Percentiles rank a stretch among this genome's conserved stretches.
phyloP scores from a whole-genome alignment of 2,113 vertebrate genomes.

The Megaleporinus macrocephalus region DNA sequence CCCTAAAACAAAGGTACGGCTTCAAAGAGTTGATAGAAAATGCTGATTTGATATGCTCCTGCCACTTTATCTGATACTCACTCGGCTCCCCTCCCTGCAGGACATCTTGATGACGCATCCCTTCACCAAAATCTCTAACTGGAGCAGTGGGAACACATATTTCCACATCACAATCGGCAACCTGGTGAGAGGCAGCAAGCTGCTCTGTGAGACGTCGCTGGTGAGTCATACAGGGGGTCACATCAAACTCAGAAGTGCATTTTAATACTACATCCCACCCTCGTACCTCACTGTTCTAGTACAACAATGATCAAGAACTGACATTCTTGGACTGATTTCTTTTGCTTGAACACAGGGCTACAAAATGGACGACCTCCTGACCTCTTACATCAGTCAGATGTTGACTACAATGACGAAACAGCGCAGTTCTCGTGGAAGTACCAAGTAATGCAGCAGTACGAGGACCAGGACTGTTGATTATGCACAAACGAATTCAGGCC shows the following conservation, averaged over 20 bases:
- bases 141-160: slow-evolving; percentile 97
- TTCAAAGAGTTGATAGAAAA: not conserved
- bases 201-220: slow-evolving; percentile 94
- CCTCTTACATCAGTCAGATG: slow-evolving; percentile 99
- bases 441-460: slow-evolving; percentile 78
- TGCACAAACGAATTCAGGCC: not conserved
- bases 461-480: not conserved
- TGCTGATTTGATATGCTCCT: not conserved
- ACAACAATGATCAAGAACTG: not conserved
- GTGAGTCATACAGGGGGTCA: slow-evolving; percentile 71
- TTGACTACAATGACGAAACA: slow-evolving; percentile 94
- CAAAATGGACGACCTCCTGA: slow-evolving; percentile 98
- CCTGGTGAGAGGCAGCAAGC: slow-evolving; percentile 92
- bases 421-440: slow-evolving; percentile 81
- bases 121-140: slow-evolving; percentile 98
- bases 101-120: slow-evolving; percentile 92
- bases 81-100: slow-evolving; percentile 64
- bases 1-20: slow-evolving; percentile 88
- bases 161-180: slow-evolving; percentile 98
- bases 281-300: not conserved
- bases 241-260: not conserved
- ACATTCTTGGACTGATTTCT: not conserved
- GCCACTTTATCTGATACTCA: not conserved
- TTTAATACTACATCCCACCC: not conserved
- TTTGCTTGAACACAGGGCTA: slow-evolving; percentile 82